phyloP scores from a whole-genome alignment of 2,888 invertebrate species.

The Drosophila pegasa region DNA sequence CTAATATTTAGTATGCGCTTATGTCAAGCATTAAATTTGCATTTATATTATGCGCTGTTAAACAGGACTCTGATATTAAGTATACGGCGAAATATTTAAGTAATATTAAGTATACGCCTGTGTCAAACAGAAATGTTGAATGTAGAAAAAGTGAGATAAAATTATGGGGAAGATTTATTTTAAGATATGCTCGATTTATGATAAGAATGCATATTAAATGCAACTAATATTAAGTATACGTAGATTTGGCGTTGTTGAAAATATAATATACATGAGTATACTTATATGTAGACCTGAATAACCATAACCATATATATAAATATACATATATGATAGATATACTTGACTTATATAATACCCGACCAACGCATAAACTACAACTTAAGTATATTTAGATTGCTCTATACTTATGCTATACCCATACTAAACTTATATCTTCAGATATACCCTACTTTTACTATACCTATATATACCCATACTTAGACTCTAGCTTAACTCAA shows the following conservation, averaged over 20 bases:
- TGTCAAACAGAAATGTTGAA: too few species aligned
- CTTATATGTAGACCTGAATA: too few species aligned
- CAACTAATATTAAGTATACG: too few species aligned
- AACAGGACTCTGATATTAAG: not conserved
- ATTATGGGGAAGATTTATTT: too few species aligned
- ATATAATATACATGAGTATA: too few species aligned
- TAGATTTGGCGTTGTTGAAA: too few species aligned
- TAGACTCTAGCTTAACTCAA: not conserved
- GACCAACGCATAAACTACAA: too few species aligned
- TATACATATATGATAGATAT: not conserved
- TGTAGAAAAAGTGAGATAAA: too few species aligned
- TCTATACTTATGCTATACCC: not conserved
- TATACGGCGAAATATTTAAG: not conserved
- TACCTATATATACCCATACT: not conserved
- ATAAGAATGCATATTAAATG: too few species aligned
- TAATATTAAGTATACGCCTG: not conserved
- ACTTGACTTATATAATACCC: not conserved
- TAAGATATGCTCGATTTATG: too few species aligned
- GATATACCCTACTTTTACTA: not conserved
- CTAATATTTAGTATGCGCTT: not conserved
- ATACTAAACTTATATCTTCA: not conserved
- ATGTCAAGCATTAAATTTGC: conserved; percentile 4
- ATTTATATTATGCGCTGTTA: not conserved
- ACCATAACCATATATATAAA: too few species aligned
- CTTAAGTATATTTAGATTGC: too few species aligned